Base-by-base conservation (phyloP, 2,113 vertebrate species). In the Lasiurus cinereus region DNA sequence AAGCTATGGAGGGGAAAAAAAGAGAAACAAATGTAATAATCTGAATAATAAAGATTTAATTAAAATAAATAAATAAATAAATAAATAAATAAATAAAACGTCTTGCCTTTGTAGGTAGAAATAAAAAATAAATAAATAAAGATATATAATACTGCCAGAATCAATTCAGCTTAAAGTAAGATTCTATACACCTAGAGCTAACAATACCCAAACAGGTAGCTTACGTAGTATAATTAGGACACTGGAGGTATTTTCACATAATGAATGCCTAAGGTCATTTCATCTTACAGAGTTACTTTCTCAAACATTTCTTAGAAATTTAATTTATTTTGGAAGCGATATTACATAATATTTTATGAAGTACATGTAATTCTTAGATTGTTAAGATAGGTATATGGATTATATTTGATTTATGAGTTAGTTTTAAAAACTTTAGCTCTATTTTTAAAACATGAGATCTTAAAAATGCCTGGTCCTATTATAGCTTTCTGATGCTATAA, bases 251-350 rank as follows among this genome's bases (percentile, higher is more conserved):
- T 86, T 84, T 39, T 43, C 74, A 91, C 21, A 80, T 70, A 91
- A 85, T 18, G 9, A 79, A 88, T 88, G 33, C 46, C 24, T 87
- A 39, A 39, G 43, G 54, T 3, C 33, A 93, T 7, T 84, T 31
- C 82, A n/a, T 93, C 52, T 66, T 39, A 54, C 5, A 90, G 14
- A 56, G 56, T n/a, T 64, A 80, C 79, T 46, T 80, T 96, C 50
- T 69, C 66, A 79, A 74, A 74, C 10, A 88, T 88, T 79, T 94
- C 62, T 91, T 87, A 46, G 39, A 84, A 74, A 79, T 67, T 86
- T 80, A 70, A 85, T 66, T 83, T 87, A 48, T 56, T 78, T 87
- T 90, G 21, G 76, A 93, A 88, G 50, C 12, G 18, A 74, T 39
- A 46, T 62, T 62, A 62, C 59, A 62, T 62, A 62, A 62, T 62